Conservation (phyloP, 2,888 invertebrate species). For the Malacosoma neustria region DNA sequence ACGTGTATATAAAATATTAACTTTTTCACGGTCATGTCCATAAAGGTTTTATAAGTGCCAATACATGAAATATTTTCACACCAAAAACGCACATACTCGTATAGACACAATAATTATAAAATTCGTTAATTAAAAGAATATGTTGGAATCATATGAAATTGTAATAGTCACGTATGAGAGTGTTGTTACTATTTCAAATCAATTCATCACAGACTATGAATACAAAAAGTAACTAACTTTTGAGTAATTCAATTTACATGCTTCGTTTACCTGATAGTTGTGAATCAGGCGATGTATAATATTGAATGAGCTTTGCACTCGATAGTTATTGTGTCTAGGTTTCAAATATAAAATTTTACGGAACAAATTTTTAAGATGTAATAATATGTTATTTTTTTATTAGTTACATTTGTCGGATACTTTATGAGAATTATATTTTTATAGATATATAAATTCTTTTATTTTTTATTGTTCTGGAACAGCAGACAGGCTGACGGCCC, state of each 20-base stretch:
- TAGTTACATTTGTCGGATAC: no score
- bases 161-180: background rate
- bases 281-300: conserved; percentile 10
- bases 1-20: background rate
- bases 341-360: no score
- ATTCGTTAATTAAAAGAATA: background rate
- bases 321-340: background rate
- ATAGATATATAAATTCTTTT: no score
- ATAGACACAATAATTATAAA: background rate
- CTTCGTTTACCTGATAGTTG: conserved; percentile 11
- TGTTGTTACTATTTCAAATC: conserved; percentile 12
- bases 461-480: no score
- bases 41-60: background rate
- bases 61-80: background rate
- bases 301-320: background rate
- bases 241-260: conserved; percentile 13
- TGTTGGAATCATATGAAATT: background rate
- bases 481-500: no score
- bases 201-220: conserved; percentile 12
- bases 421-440: no score
- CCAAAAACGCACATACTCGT: background rate
- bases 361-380: no score
- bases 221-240: conserved; percentile 14
- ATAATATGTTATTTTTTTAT: no score
- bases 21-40: background rate